These are phyloP conservation scores for Drosophila hydei DNA, from an alignment of 1,140 invertebrate species.

Conservation along the genomic window DNA sequence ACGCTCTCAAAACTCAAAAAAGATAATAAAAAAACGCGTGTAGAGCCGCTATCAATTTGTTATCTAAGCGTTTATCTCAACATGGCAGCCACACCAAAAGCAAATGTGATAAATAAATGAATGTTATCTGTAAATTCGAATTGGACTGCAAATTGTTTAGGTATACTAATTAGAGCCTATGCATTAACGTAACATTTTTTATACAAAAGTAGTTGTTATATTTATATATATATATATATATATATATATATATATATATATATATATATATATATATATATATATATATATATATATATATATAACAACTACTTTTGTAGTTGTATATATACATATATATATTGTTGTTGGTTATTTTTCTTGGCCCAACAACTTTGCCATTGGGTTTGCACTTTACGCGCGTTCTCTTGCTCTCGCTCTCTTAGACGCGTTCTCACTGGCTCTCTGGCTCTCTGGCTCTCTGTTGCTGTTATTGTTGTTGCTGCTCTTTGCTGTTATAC, in stretches of 20 bases:
- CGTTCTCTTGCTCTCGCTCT: conserved; percentile 10
- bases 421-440: neutral
- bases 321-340: neutral
- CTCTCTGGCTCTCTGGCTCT: conserved; percentile 10
- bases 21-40: neutral
- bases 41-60: neutral
- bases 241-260: conserved; percentile 1
- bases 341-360: neutral
- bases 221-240: neutral
- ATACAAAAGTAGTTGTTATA: neutral
- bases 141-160: conserved; percentile 2
- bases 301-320: too few species aligned
- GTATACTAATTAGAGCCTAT: conserved; percentile 16
- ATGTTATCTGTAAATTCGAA: conserved; percentile 14
- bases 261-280: neutral
- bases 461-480: conserved; percentile 16
- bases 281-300: neutral
- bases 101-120: conserved; percentile 33
- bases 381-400: conserved; percentile 25
- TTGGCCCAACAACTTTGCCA: conserved; percentile 37
- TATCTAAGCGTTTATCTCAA: conserved; percentile 15
- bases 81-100: conserved; percentile 1
- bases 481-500: conserved; percentile 5
- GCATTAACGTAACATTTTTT: conserved; percentile 2
- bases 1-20: too few species aligned